These are phyloP conservation scores for Erythrocebus patas DNA, from an alignment of 2,113 vertebrate species.

Conservation along the genomic window DNA sequence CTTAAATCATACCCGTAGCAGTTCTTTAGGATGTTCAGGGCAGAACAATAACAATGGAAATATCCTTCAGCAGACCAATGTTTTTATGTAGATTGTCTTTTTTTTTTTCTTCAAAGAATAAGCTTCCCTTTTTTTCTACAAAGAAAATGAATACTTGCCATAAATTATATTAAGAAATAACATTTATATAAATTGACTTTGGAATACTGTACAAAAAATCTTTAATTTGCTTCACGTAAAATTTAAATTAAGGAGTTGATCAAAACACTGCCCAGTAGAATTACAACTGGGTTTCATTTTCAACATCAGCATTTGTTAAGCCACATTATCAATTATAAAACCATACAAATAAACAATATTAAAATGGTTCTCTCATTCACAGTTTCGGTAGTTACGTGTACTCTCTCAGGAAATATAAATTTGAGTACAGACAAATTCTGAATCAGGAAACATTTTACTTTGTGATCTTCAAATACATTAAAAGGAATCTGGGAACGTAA, in stretches of 20 bases:
- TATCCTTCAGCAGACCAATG: neutral
- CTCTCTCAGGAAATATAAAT: neutral
- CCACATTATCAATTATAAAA: neutral
- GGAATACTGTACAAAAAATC: neutral
- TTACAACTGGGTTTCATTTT: conserved; percentile 19
- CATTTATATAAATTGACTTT: neutral
- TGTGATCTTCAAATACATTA: neutral
- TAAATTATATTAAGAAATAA: neutral
- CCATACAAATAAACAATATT: neutral
- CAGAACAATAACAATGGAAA: neutral
- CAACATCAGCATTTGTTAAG: neutral
- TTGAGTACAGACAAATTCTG: neutral
- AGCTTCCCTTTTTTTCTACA: neutral
- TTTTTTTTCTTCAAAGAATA: neutral
- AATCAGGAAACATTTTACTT: neutral
- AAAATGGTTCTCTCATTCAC: neutral
- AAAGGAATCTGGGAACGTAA: conserved; percentile 28
- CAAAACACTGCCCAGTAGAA: neutral
- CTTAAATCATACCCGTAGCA: neutral
- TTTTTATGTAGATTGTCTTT: conserved; percentile 19
- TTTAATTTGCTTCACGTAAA: neutral
- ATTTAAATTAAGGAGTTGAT: neutral
- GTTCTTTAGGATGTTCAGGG: neutral
- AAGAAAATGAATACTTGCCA: neutral
- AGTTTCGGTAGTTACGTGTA: neutral